Evolutionary conservation across 2,888 invertebrate genomes (phyloP).

Genomic region (Syritta pipiens): DNA sequence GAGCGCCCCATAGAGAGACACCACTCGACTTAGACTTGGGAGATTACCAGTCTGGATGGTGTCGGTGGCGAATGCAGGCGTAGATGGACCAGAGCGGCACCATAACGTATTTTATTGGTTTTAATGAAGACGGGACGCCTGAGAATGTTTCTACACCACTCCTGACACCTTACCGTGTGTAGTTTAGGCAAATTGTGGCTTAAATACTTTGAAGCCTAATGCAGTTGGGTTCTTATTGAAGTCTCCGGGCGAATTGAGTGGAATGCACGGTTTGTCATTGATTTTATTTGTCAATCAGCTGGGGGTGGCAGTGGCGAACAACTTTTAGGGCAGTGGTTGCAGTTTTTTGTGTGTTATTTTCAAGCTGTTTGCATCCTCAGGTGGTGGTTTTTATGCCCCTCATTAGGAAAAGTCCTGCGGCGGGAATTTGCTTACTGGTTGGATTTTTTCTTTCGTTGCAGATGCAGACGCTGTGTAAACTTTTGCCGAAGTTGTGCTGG

Average conservation of each 20-base stretch:
- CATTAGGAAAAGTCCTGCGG: no score
- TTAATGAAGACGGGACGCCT: conserved; percentile 11
- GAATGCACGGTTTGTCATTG: background rate
- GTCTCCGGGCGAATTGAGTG: background rate
- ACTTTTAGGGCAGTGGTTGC: no score
- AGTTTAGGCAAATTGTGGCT: conserved; percentile 14
- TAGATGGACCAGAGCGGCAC: background rate
- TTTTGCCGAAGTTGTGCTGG: no score
- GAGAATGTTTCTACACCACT: conserved; percentile 19
- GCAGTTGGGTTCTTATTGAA: conserved; percentile 15
- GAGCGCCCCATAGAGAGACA: conserved; percentile 53
- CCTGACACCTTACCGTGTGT: conserved; percentile 21
- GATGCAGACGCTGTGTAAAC: no score
- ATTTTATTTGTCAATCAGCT: no score
- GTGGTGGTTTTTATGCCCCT: no score
- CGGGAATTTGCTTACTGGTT: no score
- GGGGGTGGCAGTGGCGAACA: no score
- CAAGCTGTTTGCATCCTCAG: no score
- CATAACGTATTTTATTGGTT: conserved; percentile 17
- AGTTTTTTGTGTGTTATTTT: no score
- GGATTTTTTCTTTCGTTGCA: no score
- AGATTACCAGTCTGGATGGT: conserved; percentile 29
- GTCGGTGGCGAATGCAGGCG: background rate
- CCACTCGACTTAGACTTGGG: conserved; percentile 16
- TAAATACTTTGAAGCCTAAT: conserved; percentile 29